These are phyloP conservation scores for Sipha flava DNA, from an alignment of 1,140 invertebrate species.

Conservation along the genomic window DNA sequence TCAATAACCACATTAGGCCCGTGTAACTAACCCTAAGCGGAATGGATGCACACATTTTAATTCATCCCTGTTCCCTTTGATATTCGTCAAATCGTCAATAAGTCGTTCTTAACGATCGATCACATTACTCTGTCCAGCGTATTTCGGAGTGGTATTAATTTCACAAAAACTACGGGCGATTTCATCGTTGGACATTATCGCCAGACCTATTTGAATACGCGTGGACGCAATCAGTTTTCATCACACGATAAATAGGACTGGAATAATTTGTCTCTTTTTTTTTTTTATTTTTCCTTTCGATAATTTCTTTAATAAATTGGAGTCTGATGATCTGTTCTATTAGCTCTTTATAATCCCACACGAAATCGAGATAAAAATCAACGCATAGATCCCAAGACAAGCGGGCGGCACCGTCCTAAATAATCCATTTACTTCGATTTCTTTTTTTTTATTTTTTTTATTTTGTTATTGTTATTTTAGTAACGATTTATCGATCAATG, in stretches of 20 bases:
- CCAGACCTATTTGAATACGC: slow-evolving; percentile 18
- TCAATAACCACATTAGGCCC: too few relatives aligned
- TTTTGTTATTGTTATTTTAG: background rate
- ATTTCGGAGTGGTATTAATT: background rate
- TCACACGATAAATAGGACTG: background rate
- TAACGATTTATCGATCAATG: background rate
- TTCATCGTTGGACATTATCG: background rate
- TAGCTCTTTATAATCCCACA: slow-evolving; percentile 19
- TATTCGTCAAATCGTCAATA: too few relatives aligned
- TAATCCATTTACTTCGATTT: background rate
- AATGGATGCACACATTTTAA: too few relatives aligned
- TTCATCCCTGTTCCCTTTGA: too few relatives aligned
- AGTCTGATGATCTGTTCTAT: slow-evolving; percentile 7
- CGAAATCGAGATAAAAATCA: slow-evolving; percentile 13
- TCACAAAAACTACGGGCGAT: background rate
- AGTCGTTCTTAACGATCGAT: too few relatives aligned
- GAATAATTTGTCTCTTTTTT: slow-evolving; percentile 2
- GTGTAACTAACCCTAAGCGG: too few relatives aligned
- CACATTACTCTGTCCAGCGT: too few relatives aligned
- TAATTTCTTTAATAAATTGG: slow-evolving; percentile 17
- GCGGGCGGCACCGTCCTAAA: background rate
- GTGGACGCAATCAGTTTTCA: slow-evolving; percentile 4
- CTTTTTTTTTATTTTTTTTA: background rate
- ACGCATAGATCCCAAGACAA: background rate
- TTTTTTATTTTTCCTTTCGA: background rate